These are phyloP conservation scores for Psammodynastes pulverulentus DNA, from an alignment of 2,113 vertebrate species.

Conservation along the genomic window DNA sequence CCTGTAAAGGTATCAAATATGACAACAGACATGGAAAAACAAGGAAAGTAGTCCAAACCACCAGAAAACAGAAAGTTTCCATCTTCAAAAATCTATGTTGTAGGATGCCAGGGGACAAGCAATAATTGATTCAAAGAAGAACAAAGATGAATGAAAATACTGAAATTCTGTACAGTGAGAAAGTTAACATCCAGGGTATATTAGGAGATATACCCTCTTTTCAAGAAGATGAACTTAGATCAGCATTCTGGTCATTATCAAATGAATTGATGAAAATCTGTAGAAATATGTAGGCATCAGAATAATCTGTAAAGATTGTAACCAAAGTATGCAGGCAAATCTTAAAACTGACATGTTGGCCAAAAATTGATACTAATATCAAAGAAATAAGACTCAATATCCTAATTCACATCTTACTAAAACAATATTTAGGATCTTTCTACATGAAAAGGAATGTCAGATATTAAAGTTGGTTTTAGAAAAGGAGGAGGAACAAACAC, in stretches of 20 bases:
- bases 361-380: background rate
- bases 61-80: background rate
- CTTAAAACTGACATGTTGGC: background rate
- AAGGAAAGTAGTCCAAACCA: background rate
- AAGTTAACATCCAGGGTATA: background rate
- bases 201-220: background rate
- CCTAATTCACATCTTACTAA: background rate
- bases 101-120: background rate
- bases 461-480: background rate
- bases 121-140: background rate
- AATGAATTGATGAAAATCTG: background rate
- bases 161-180: background rate
- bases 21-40: background rate
- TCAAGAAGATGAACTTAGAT: background rate
- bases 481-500: background rate
- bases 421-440: background rate
- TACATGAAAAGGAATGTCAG: background rate
- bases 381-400: background rate
- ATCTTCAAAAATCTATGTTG: background rate
- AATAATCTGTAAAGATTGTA: background rate
- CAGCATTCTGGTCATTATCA: background rate
- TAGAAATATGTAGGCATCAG: background rate
- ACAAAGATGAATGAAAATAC: background rate
- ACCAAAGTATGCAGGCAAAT: background rate
- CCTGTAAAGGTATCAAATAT: background rate